These are phyloP conservation scores for Holcopasites calliopsidis DNA, from an alignment of 1,140 invertebrate species.

Conservation along the genomic window DNA sequence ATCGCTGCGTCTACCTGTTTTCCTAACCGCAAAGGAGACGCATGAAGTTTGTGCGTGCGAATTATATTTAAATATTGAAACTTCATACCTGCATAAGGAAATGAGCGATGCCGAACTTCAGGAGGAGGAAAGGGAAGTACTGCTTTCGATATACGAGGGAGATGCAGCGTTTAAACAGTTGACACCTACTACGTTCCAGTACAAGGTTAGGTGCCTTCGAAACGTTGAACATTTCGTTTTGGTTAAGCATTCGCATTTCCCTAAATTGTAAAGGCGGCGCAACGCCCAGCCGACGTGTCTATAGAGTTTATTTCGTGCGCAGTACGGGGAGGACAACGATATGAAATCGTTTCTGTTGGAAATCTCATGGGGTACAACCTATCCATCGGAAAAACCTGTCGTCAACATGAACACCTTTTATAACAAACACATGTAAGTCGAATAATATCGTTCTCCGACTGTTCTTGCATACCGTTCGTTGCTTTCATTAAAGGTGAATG, in stretches of 20 bases:
- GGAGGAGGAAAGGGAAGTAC: constrained; percentile 93
- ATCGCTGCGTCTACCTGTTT: no score
- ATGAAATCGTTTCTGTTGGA: constrained; percentile 92
- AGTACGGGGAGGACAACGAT: constrained; percentile 92
- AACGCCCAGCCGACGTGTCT: not conserved
- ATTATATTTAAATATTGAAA: not conserved
- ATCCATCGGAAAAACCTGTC: constrained; percentile 90
- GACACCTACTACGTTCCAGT: constrained; percentile 89
- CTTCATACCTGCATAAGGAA: constrained; percentile 33
- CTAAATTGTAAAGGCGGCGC: constrained; percentile 1
- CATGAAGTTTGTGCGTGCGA: constrained; percentile 1
- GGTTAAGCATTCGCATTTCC: not conserved
- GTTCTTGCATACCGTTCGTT: constrained; percentile 54
- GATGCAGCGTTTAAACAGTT: constrained; percentile 92
- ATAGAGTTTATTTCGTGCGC: constrained; percentile 66
- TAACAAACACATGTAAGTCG: constrained; percentile 94
- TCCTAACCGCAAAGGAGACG: constrained; percentile 15
- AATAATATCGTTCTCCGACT: constrained; percentile 17
- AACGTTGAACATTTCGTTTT: not conserved
- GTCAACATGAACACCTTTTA: constrained; percentile 96
- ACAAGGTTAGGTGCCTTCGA: constrained; percentile 86
- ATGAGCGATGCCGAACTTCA: constrained; percentile 86
- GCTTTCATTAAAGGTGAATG: constrained; percentile 61
- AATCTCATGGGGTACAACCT: constrained; percentile 90
- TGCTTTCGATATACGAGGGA: constrained; percentile 96